A percentile compares a stretch with the other conserved stretches of the same genome.
Conservation (phyloP, 2,797 vertebrate genomes). For the Chelidonichthys spinosus region DNA sequence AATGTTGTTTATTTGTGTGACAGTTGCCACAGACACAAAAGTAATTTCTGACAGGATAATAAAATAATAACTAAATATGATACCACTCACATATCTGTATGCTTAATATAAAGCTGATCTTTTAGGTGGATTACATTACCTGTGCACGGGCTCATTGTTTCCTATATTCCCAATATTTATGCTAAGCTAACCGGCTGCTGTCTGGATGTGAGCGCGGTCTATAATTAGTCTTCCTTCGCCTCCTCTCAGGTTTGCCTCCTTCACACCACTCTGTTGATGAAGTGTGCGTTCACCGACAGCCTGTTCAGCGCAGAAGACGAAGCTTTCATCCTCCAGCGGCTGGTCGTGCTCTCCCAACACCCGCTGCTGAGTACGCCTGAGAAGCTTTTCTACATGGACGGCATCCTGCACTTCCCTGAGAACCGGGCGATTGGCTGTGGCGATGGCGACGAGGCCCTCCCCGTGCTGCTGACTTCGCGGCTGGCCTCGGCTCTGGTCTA, state of each 20-base stretch:
- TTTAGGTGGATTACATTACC: no score
- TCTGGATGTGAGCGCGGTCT: no score
- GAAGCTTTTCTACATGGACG: slow-evolving; percentile 90
- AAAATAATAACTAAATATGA: no score
- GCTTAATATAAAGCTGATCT: no score
- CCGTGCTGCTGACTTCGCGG: slow-evolving; percentile 85
- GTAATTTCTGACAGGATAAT: no score
- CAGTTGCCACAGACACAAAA: no score
- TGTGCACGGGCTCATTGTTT: no score
- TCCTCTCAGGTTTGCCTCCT: slow-evolving; percentile 78
- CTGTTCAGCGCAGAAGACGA: slow-evolving; percentile 92
- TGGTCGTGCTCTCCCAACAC: slow-evolving; percentile 89
- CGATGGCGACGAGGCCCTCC: slow-evolving; percentile 83
- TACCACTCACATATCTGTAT: no score
- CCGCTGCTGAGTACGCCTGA: slow-evolving; percentile 80
- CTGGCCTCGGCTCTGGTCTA: slow-evolving; percentile 84
- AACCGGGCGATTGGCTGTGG: slow-evolving; percentile 87
- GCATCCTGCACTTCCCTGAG: slow-evolving; percentile 90
- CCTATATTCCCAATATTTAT: no score
- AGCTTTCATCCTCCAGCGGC: slow-evolving; percentile 86
- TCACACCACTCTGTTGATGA: slow-evolving; percentile 88
- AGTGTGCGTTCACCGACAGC: slow-evolving; percentile 90
- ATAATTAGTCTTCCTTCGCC: not conserved
- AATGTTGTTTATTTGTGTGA: no score
- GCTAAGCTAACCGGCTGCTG: no score